Evolutionary conservation across 2,797 vertebrate species (phyloP).

Genomic region (Thalassophryne amazonica): DNA sequence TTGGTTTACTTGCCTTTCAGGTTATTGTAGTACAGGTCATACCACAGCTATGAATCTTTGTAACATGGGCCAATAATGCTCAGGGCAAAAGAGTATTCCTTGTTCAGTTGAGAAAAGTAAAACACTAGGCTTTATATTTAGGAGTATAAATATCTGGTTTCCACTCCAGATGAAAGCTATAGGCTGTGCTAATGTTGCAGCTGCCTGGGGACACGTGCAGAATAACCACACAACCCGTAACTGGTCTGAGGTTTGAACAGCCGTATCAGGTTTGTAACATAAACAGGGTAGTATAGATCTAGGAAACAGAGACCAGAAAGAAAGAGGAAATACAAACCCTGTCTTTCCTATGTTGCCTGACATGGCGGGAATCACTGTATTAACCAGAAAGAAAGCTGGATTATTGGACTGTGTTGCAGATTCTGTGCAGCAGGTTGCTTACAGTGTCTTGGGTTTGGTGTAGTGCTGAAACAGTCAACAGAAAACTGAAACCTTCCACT

Average conservation of each 20-base stretch:
- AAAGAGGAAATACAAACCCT: constrained; percentile 36
- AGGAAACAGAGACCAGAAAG: constrained; percentile 47
- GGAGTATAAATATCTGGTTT: constrained; percentile 68
- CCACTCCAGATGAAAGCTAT: constrained; percentile 70
- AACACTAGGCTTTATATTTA: constrained; percentile 65
- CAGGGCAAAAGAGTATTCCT: constrained; percentile 52
- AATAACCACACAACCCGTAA: constrained; percentile 18
- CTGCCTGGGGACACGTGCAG: constrained; percentile 49
- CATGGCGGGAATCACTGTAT: constrained; percentile 56
- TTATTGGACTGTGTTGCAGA: too few relatives aligned
- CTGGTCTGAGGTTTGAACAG: constrained; percentile 20
- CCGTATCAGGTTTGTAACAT: constrained; percentile 55
- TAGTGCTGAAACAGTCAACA: too few relatives aligned
- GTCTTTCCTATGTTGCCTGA: constrained; percentile 44
- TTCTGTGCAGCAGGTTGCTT: too few relatives aligned
- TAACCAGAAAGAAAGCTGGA: constrained; percentile 47
- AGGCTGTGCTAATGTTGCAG: constrained; percentile 61
- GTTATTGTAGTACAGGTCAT: constrained; percentile 21
- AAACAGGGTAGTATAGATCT: constrained; percentile 67
- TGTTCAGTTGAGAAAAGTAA: constrained; percentile 58
- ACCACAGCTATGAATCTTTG: constrained; percentile 51
- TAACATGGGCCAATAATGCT: constrained; percentile 43
- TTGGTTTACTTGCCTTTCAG: constrained; percentile 32
- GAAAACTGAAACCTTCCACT: too few relatives aligned
- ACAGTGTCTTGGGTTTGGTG: too few relatives aligned